A percentile compares a stretch with the other conserved stretches of the same genome.
Evolutionary conservation across 1,140 invertebrate species (phyloP).

Genomic region (Schlechtendalia chinensis): DNA sequence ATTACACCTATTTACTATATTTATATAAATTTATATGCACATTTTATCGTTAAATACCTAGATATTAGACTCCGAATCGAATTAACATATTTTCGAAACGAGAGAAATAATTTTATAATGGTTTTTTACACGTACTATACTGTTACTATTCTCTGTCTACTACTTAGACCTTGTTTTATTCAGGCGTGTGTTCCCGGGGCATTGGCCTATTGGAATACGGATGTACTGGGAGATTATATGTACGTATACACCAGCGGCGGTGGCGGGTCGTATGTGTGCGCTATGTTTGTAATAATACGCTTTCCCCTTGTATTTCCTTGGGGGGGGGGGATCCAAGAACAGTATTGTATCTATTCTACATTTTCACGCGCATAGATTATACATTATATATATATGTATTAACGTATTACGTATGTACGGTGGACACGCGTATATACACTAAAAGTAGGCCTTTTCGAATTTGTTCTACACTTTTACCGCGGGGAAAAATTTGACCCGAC

Average conservation of each 20-base stretch:
- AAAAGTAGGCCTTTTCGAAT: background rate
- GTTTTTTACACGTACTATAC: background rate
- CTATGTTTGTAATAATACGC: background rate
- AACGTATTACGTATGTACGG: background rate
- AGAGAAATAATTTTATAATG: background rate
- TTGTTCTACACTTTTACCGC: background rate
- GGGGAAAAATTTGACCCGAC: constrained; percentile 5
- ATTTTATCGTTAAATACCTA: too few relatives aligned
- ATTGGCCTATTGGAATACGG: constrained; percentile 22
- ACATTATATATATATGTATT: background rate
- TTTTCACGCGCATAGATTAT: too few relatives aligned
- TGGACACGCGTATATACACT: background rate
- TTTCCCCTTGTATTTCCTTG: constrained; percentile 34
- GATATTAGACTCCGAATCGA: background rate
- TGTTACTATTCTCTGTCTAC: constrained; percentile 7
- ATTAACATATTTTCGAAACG: constrained; percentile 2
- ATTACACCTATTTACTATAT: too few relatives aligned
- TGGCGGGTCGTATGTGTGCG: constrained; percentile 1
- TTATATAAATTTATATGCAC: too few relatives aligned
- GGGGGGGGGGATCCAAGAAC: background rate
- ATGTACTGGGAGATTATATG: constrained; percentile 18
- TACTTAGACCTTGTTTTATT: constrained; percentile 32
- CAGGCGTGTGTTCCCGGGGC: constrained; percentile 18
- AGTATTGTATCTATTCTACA: background rate
- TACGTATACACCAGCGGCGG: background rate